A percentile compares a stretch with the other conserved stretches of the same genome.
These are phyloP conservation scores for Furcula furcula DNA, from an alignment of 2,888 invertebrate species.

Conservation along the genomic window DNA sequence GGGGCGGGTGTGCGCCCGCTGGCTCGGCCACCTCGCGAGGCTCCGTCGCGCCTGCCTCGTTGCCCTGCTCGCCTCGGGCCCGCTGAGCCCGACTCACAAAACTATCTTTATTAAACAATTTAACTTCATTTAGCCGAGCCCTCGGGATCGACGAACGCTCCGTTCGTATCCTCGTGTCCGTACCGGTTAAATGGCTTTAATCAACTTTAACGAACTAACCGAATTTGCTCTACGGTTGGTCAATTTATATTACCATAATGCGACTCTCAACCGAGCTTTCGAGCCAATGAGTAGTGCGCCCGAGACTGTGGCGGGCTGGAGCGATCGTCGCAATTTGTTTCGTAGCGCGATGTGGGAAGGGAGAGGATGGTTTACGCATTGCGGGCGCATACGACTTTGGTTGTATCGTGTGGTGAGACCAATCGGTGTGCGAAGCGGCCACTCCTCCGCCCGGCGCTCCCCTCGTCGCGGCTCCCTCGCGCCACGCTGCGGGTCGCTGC, in stretches of 20 bases:
- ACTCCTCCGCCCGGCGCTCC: constrained; percentile 40
- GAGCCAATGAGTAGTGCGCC: constrained; percentile 63
- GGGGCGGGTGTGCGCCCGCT: constrained; percentile 74
- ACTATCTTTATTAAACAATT: constrained; percentile 74
- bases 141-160: constrained; percentile 73
- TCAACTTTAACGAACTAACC: constrained; percentile 83
- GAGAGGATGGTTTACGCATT: constrained; percentile 43
- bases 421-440: constrained; percentile 47
- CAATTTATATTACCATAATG: constrained; percentile 82
- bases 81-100: constrained; percentile 42
- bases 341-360: constrained; percentile 47
- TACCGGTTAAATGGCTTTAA: constrained; percentile 82
- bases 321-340: constrained; percentile 47
- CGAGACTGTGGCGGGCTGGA: constrained; percentile 31
- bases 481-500: constrained; percentile 30
- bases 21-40: constrained; percentile 72
- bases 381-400: constrained; percentile 57
- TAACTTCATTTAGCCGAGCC: constrained; percentile 71
- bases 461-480: constrained; percentile 29
- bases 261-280: constrained; percentile 42
- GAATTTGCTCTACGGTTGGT: constrained; percentile 80
- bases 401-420: constrained; percentile 33
- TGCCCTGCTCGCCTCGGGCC: constrained; percentile 41
- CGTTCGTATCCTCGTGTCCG: constrained; percentile 76
- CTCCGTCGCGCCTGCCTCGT: constrained; percentile 66